phyloP scores from a whole-genome alignment of 2,113 vertebrate species.

The Chionomys nivalis region DNA sequence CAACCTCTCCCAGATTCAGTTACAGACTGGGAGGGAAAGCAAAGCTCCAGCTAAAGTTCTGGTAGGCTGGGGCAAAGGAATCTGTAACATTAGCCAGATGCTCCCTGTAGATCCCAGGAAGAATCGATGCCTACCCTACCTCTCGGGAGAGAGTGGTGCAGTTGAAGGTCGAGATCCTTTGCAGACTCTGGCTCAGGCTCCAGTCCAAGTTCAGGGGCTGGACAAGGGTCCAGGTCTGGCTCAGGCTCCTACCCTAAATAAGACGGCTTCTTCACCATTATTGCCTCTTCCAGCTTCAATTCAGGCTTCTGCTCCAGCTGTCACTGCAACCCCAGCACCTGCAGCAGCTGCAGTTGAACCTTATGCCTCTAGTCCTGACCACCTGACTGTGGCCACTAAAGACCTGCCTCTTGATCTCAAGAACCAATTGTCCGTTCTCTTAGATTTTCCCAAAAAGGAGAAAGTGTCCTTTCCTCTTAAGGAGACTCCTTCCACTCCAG shows the following conservation, averaged over 20 bases:
- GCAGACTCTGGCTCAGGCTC: neutral
- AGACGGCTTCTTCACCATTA: neutral
- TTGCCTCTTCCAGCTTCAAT: neutral
- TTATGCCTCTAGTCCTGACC: neutral
- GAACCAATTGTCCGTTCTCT: neutral
- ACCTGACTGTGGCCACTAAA: neutral
- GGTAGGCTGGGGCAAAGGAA: slow-evolving; percentile 73
- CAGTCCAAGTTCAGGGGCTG: slow-evolving; percentile 33
- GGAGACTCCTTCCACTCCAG: neutral
- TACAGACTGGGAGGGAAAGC: slow-evolving; percentile 25
- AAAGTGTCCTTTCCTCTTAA: neutral
- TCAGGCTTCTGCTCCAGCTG: neutral
- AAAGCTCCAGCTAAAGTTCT: slow-evolving; percentile 75
- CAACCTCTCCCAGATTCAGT: slow-evolving; percentile 21
- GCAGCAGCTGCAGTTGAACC: neutral
- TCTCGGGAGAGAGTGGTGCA: neutral
- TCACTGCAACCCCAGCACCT: neutral
- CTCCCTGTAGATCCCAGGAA: slow-evolving; percentile 11
- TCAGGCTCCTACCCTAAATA: neutral
- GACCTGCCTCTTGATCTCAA: slow-evolving; percentile 37
- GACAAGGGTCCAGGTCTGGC: neutral
- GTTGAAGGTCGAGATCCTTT: neutral
- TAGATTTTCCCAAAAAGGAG: slow-evolving; percentile 31
- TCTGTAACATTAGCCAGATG: neutral
- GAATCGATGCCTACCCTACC: slow-evolving; percentile 46